Conservation (phyloP, 2,888 invertebrate genomes). For the Caenorhabditis virilis region DNA sequence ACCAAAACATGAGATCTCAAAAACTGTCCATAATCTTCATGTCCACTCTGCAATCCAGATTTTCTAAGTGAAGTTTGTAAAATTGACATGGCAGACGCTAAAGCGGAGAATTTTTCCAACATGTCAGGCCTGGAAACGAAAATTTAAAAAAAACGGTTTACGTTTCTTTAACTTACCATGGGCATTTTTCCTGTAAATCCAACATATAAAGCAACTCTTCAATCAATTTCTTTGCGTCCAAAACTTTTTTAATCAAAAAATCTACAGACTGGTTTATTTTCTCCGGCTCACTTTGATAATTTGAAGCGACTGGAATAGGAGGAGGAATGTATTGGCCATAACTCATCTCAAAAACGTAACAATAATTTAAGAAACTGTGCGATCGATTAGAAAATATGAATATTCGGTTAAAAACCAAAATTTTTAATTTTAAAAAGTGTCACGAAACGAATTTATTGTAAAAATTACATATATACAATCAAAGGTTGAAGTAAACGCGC, state of each 20-base stretch:
- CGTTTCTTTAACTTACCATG: conserved; percentile 26
- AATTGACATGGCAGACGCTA: conserved; percentile 53
- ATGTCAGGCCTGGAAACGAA: conserved; percentile 62
- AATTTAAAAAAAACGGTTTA: background rate
- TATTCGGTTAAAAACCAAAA: too few relatives aligned
- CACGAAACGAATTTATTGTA: background rate
- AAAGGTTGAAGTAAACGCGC: too few relatives aligned
- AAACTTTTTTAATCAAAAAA: conserved; percentile 38
- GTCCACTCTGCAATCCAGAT: conserved; percentile 36
- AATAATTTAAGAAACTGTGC: too few relatives aligned
- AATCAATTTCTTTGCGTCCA: conserved; percentile 48
- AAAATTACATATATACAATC: background rate
- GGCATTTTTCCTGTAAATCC: conserved; percentile 51
- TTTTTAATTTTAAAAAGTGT: background rate
- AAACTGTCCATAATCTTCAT: conserved; percentile 54
- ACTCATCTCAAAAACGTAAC: background rate
- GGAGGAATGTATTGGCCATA: background rate
- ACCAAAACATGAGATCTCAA: conserved; percentile 58
- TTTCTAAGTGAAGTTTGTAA: conserved; percentile 51
- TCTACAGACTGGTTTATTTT: conserved; percentile 33
- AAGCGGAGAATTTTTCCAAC: conserved; percentile 57
- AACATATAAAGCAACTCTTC: conserved; percentile 50
- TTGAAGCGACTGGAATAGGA: conserved; percentile 13
- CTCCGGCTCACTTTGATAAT: conserved; percentile 35
- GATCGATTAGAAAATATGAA: too few relatives aligned